phyloP scores from a whole-genome alignment of 1,140 invertebrate species.

The Lepidurus arcticus region DNA sequence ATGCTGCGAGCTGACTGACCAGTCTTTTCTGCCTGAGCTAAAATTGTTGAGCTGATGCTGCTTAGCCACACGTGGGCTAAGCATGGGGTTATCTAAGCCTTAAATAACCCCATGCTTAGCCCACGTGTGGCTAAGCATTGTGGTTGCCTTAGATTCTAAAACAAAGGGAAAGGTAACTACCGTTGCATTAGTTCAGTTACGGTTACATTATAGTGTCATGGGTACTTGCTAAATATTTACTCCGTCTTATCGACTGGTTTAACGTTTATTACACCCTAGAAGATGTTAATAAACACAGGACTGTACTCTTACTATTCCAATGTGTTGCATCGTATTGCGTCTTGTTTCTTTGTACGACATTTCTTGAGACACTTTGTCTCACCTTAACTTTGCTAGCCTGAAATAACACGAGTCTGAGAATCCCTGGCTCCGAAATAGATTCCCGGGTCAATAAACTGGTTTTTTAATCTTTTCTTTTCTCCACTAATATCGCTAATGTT shows the following conservation, averaged over 20 bases:
- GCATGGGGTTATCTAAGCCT: neutral
- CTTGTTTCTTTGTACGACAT: too few relatives aligned
- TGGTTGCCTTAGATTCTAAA: too few relatives aligned
- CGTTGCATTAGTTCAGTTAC: neutral
- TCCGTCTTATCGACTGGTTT: too few relatives aligned
- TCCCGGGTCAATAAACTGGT: neutral
- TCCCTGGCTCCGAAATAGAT: constrained; percentile 1
- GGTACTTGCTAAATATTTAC: too few relatives aligned
- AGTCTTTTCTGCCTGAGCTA: neutral
- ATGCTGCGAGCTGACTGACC: neutral
- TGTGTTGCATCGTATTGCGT: too few relatives aligned
- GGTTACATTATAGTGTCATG: too few relatives aligned
- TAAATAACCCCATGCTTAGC: too few relatives aligned
- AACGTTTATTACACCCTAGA: too few relatives aligned
- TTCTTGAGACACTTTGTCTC: neutral
- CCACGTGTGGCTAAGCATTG: constrained; percentile 12
- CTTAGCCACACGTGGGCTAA: neutral
- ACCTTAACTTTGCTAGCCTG: neutral
- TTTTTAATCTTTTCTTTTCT: neutral
- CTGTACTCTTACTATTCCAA: too few relatives aligned
- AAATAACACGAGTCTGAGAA: neutral
- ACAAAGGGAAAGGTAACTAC: neutral
- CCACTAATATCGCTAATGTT: neutral
- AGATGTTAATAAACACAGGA: too few relatives aligned
- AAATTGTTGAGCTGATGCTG: neutral